Conservation (phyloP, 2,113 vertebrate genomes). For the Lichenostomus cassidix region DNA sequence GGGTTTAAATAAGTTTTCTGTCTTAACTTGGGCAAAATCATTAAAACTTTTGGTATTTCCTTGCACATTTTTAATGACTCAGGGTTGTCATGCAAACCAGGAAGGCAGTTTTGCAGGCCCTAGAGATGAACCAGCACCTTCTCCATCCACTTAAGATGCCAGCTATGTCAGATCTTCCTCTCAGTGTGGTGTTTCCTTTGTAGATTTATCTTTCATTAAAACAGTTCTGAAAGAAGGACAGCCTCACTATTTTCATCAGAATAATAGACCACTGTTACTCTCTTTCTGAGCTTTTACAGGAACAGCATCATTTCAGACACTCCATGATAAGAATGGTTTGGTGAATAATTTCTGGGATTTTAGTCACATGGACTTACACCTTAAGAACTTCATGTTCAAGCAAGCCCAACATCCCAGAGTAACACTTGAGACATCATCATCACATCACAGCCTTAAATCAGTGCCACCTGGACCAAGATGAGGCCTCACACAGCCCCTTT, state of each 20-base stretch:
- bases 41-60: background rate
- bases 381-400: background rate
- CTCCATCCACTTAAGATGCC: rapidly evolving
- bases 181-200: background rate
- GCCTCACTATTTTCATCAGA: background rate
- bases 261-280: rapidly evolving
- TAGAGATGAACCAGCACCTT: background rate
- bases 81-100: background rate
- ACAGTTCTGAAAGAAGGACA: background rate
- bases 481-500: background rate
- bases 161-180: background rate
- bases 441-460: background rate
- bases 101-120: background rate
- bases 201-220: background rate
- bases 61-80: background rate
- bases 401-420: background rate
- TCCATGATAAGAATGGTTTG: background rate
- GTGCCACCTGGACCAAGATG: background rate
- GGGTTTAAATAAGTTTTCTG: background rate
- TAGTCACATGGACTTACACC: background rate
- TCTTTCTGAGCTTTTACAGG: background rate
- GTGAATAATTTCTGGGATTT: background rate
- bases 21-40: background rate
- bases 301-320: background rate
- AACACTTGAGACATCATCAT: background rate